These are phyloP conservation scores for Aleadryas rufinucha DNA, from an alignment of 2,113 vertebrate genomes.

Conservation along the genomic window DNA sequence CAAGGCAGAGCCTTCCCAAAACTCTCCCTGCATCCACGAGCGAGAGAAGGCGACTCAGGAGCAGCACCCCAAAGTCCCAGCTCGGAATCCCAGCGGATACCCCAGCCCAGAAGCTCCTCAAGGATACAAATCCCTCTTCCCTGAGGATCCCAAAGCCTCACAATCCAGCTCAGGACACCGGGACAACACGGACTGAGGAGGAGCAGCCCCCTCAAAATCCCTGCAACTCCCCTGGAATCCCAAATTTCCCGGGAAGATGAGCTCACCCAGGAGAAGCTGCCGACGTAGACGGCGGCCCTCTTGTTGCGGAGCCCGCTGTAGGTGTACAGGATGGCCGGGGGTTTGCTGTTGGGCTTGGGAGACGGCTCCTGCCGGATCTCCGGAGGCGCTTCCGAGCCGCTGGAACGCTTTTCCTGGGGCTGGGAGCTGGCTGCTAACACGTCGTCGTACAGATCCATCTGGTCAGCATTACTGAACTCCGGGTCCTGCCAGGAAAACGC, in stretches of 20 bases:
- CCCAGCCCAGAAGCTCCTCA: neutral
- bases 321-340: conserved; percentile 72
- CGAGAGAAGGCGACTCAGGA: rapidly evolving
- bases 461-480: conserved; percentile 86
- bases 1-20: neutral
- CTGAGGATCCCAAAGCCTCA: neutral
- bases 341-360: conserved; percentile 71
- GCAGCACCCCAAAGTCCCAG: neutral
- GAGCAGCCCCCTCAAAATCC: neutral
- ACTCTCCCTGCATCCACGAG: rapidly evolving
- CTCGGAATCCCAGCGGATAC: rapidly evolving
- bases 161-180: rapidly evolving
- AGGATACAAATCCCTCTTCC: neutral
- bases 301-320: conserved; percentile 74
- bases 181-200: rapidly evolving
- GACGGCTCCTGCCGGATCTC: conserved; percentile 69
- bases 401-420: conserved; percentile 60
- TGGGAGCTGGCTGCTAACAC: conserved; percentile 84
- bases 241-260: neutral
- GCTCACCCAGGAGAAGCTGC: conserved; percentile 94
- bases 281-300: conserved; percentile 84
- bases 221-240: neutral
- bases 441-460: conserved; percentile 92
- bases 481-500: conserved; percentile 64
- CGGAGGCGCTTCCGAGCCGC: conserved; percentile 51